Base-by-base conservation (phyloP, 2,113 vertebrate genomes). In the Sorex fumeus region DNA sequence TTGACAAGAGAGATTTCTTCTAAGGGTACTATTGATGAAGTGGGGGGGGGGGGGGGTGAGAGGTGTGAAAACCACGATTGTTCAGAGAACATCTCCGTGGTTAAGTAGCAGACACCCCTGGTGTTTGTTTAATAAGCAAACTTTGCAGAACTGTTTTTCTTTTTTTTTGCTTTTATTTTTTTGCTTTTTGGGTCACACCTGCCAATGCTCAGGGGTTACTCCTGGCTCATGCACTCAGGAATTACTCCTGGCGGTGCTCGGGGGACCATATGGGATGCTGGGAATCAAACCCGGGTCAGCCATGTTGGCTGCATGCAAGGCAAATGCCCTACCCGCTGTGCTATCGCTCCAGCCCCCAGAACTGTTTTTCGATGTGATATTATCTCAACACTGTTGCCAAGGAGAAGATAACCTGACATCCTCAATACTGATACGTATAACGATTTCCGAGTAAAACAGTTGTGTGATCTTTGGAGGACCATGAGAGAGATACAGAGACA, bases 71-170 rank as follows among this genome's bases (percentile, higher is more conserved):
- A 12, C 18, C 53, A 15, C 53, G 18, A 6, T 23, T 60, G 57
- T 23, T 60, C 18, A 50, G 34, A 64, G 30, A 78, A 43, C 8
- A 45, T 30, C 19, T 64, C 53, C 27, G 21, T 21, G 0, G 27
- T 60, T 74, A 84, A 53, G 32, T 82, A 84, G 75, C 18, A 13
- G 34, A 76, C 7, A 69, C 3, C 28, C 12, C 75, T 40, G 34
- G 13, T 89, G 66, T 90, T 84, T 89, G 66, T 90, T 84, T 77
- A 94, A 91, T 32, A 84, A 9, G 7, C 19, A 88, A 43, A 69
- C 36, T 87, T 80, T 67, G 69, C 0, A 47, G 57, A 78, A 71
- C 21, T 32, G 16, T 74, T 92, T 76, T 50, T 84, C 72, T n/a
- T n/a, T n/a, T n/a, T n/a, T n/a, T n/a, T n/a, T n/a, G n/a, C n/a